Conservation (phyloP, 2,888 invertebrate genomes). For the Heliconius ismenius region DNA sequence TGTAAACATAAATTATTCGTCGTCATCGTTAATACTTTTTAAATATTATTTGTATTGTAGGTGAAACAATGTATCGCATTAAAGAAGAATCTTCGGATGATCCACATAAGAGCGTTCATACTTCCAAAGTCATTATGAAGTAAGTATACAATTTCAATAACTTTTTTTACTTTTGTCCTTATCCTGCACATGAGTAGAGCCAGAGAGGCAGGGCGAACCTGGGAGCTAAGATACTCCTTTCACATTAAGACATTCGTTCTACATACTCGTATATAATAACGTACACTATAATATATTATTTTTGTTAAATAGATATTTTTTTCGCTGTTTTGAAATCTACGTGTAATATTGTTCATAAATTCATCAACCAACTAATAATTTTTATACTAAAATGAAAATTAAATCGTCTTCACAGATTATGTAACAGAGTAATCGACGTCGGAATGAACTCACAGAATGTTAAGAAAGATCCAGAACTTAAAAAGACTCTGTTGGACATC, state of each 20-base stretch:
- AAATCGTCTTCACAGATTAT: constrained; percentile 81
- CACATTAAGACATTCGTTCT: too few relatives aligned
- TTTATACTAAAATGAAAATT: neutral
- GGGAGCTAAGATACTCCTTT: too few relatives aligned
- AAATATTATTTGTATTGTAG: constrained; percentile 47
- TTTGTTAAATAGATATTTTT: too few relatives aligned
- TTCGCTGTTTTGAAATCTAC: too few relatives aligned
- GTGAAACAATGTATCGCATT: constrained; percentile 72
- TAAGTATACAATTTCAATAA: constrained; percentile 40
- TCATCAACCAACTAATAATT: too few relatives aligned
- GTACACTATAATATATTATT: too few relatives aligned
- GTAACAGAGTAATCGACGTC: constrained; percentile 95
- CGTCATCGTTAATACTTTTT: neutral
- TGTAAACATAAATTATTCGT: too few relatives aligned
- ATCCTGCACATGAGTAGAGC: too few relatives aligned
- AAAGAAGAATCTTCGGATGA: constrained; percentile 64
- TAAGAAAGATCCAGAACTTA: constrained; percentile 92
- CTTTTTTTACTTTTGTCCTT: too few relatives aligned
- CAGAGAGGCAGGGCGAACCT: too few relatives aligned
- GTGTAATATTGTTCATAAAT: too few relatives aligned
- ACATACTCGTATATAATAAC: too few relatives aligned
- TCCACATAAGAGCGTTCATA: constrained; percentile 55
- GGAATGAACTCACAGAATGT: constrained; percentile 86
- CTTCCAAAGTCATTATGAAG: constrained; percentile 64
- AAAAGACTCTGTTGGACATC: constrained; percentile 86